Evolutionary conservation across 2,113 vertebrate species (phyloP).

Genomic region (Oxygymnocypris stewartii): DNA sequence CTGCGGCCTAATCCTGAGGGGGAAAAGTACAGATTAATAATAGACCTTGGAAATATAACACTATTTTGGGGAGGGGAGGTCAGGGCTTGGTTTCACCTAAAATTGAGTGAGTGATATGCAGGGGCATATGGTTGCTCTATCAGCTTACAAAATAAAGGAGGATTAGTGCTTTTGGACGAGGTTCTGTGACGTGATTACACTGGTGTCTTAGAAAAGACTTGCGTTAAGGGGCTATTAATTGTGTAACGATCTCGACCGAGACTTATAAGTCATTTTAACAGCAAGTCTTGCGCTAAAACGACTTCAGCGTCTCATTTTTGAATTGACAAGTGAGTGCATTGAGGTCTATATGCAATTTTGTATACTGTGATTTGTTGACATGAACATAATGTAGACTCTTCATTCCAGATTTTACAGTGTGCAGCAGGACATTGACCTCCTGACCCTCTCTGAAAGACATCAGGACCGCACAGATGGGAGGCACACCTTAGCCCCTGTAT

Average conservation of each 20-base stretch:
- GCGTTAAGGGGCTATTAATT: constrained; percentile 21
- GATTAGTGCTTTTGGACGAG: constrained; percentile 46
- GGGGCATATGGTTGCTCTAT: constrained; percentile 59
- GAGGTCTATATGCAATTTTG: neutral
- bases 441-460: neutral
- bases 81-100: constrained; percentile 50
- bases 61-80: constrained; percentile 54
- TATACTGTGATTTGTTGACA: constrained; percentile 4
- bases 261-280: neutral
- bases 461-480: constrained; percentile 1
- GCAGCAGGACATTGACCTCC: neutral
- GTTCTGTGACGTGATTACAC: constrained; percentile 46
- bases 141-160: constrained; percentile 54
- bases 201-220: constrained; percentile 41
- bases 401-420: neutral
- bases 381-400: neutral
- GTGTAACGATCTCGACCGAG: neutral
- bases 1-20: constrained; percentile 57
- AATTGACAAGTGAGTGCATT: neutral
- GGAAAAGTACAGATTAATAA: constrained; percentile 57
- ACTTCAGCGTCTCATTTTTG: neutral
- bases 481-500: constrained; percentile 25
- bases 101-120: constrained; percentile 54
- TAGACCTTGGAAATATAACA: constrained; percentile 53
- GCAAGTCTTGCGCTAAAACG: neutral